Conservation (phyloP, 2,888 invertebrate genomes). For the Cybosia mesomella region DNA sequence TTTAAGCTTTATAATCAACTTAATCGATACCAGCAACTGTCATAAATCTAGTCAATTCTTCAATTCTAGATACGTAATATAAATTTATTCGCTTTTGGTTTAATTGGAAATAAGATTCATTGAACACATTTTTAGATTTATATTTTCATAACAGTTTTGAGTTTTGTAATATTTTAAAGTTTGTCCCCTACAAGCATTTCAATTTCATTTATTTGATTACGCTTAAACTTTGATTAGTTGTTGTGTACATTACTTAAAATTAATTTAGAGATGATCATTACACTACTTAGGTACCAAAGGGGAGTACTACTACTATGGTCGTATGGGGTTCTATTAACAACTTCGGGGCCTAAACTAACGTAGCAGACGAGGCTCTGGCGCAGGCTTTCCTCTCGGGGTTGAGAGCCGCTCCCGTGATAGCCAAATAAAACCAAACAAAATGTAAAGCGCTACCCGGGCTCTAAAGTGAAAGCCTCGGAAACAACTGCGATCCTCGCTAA, state of each 20-base stretch:
- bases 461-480: no score
- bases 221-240: background rate
- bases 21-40: background rate
- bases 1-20: background rate
- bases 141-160: background rate
- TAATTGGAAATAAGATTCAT: slow-evolving; percentile 1
- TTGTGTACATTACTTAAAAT: background rate
- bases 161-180: background rate
- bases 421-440: no score
- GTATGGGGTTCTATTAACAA: no score
- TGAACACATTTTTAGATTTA: background rate
- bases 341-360: no score
- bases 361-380: no score
- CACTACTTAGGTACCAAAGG: no score
- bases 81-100: background rate
- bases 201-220: background rate
- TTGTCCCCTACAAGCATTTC: background rate
- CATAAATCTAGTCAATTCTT: background rate
- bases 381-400: no score
- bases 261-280: no score
- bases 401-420: no score
- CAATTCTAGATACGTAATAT: background rate
- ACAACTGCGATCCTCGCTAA: no score
- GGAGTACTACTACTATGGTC: no score
- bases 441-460: no score